Conservation (phyloP, 2,113 vertebrate species). For the Bambusicola thoracicus region DNA sequence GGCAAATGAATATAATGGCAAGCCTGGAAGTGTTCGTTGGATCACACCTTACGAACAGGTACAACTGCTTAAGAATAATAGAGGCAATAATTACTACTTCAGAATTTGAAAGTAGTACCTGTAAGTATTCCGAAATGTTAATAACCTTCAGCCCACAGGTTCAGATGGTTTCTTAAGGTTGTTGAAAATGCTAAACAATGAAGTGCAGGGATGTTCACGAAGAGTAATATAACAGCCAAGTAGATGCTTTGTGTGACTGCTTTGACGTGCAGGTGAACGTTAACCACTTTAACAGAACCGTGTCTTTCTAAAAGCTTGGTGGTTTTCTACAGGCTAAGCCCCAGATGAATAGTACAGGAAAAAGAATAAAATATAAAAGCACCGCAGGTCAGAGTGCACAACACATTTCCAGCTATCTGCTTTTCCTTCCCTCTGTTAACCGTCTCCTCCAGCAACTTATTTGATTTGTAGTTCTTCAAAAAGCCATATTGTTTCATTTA, state of each 20-base stretch:
- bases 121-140: constrained; percentile 32
- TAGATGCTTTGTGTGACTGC: background rate
- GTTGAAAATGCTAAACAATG: constrained; percentile 36
- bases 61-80: constrained; percentile 19
- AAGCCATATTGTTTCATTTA: constrained; percentile 28
- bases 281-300: constrained; percentile 6
- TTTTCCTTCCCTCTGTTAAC: background rate
- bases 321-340: constrained; percentile 12
- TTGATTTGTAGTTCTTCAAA: background rate
- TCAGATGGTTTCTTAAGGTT: background rate
- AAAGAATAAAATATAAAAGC: background rate
- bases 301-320: background rate
- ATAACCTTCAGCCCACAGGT: constrained; percentile 14
- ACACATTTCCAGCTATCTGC: constrained; percentile 34
- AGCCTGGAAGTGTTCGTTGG: background rate
- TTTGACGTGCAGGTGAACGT: background rate
- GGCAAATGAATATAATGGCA: background rate
- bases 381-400: background rate
- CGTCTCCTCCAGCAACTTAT: constrained; percentile 38
- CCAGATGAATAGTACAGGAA: background rate
- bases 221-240: background rate
- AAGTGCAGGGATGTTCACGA: background rate
- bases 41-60: background rate
- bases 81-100: background rate
- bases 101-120: constrained; percentile 16